Conservation (phyloP, 2,113 vertebrate genomes). For the Petromus typicus region DNA sequence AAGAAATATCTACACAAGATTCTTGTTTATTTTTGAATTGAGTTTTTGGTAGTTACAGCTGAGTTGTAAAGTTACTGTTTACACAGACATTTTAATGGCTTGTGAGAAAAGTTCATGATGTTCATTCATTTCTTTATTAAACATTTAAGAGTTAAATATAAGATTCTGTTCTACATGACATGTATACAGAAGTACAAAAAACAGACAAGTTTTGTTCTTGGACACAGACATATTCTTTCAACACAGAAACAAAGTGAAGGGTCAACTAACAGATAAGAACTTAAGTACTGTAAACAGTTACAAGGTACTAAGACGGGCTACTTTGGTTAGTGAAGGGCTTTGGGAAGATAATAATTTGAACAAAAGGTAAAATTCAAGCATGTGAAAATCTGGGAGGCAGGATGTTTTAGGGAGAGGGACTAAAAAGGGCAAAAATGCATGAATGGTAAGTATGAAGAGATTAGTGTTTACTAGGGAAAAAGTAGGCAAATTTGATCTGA, state of each 20-base stretch:
- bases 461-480: neutral
- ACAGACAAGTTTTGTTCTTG: neutral
- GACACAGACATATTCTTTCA: neutral
- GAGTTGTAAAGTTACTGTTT: constrained; percentile 5
- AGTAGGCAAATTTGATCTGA: neutral
- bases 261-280: constrained; percentile 6
- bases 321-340: neutral
- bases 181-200: neutral
- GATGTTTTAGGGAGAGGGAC: neutral
- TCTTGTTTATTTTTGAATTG: neutral
- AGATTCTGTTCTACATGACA: neutral
- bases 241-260: neutral
- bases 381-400: neutral
- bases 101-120: neutral
- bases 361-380: neutral
- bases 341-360: neutral
- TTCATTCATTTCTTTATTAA: neutral
- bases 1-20: neutral
- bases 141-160: neutral
- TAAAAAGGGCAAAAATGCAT: neutral
- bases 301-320: neutral
- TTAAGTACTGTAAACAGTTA: neutral
- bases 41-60: neutral
- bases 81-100: neutral
- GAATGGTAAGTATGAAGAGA: neutral